Evolutionary conservation across 2,888 invertebrate genomes (phyloP), one percentile per base, ranked within the genome.

Genomic region (Cryptus armator): DNA sequence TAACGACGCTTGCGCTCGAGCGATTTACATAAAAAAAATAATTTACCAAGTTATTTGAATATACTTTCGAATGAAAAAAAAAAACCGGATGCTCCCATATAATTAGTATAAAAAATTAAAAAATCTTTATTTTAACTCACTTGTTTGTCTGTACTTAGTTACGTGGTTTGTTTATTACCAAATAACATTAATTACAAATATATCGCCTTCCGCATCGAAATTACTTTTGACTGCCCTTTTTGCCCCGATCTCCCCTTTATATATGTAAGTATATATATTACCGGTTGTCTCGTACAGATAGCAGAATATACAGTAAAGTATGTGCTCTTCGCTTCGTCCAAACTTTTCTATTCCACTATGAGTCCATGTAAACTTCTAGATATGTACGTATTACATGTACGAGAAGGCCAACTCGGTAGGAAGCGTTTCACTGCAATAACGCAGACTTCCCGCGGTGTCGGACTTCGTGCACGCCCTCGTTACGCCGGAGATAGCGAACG

Each of bases 371-470:
- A 72, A 71, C 24, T 9, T 70, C n/a, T 51, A 70, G 9, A 51
- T 37, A 53, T 29, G 19, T n/a, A 71, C n/a, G 37, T 68, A 68
- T 77, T 48, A 19, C 43, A 24, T 12, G 72, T 62, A 79, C 37
- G 56, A 72, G 74, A 77, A 67, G 70, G 75, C 64, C 71, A 88
- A 86, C 81, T 86, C 88, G 87, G 89, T 88, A 89, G 89, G 87
- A 89, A 90, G 83, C 81, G 84, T 86, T 83, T 88, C 89, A 86
- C 84, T 85, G 87, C 89, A 89, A 90, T 90, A 90, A 88, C 88
- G 86, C 87, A 83, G 87, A 83, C 87, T 80, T 86, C 87, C 87
- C 86, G 87, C 83, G 68, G 87, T 83, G 87, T 81, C 80, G 82
- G 75, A 76, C 77, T 86, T 83, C 86, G 84, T 84, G 87, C 84